Conservation (phyloP, 1,140 invertebrate species). For the Hermatobates lingyangjiaoensis region DNA sequence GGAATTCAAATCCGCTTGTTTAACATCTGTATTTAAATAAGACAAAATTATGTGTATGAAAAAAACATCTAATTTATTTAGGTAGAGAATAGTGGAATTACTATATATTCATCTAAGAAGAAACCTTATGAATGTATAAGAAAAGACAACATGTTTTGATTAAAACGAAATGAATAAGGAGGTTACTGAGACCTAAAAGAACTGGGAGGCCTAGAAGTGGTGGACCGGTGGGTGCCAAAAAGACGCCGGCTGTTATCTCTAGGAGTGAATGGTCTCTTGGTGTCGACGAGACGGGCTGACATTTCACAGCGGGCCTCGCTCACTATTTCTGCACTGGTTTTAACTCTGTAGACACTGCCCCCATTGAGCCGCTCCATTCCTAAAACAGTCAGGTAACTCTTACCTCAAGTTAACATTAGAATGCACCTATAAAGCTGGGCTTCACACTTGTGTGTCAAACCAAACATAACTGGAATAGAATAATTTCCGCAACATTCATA, state of each 20-base stretch:
- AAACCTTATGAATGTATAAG: not conserved
- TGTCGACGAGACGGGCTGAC: conserved; percentile 33
- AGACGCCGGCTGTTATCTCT: conserved; percentile 49
- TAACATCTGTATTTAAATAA: too few relatives aligned
- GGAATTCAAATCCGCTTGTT: too few relatives aligned
- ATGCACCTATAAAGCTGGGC: too few relatives aligned
- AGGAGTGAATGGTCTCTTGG: conserved; percentile 60
- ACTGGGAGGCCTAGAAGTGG: conserved; percentile 46
- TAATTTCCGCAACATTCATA: too few relatives aligned
- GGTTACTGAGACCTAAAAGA: conserved; percentile 48
- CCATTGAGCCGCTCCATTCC: too few relatives aligned
- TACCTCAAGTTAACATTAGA: too few relatives aligned
- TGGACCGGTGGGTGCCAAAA: conserved; percentile 32
- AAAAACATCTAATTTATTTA: too few relatives aligned
- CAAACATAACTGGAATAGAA: too few relatives aligned
- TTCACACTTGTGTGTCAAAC: too few relatives aligned
- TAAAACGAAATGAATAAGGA: not conserved
- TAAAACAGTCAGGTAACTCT: too few relatives aligned
- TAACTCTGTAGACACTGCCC: too few relatives aligned
- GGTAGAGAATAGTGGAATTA: not conserved
- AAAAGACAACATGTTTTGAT: not conserved
- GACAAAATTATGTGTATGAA: too few relatives aligned
- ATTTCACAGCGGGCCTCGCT: conserved; percentile 48
- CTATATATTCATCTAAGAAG: not conserved
- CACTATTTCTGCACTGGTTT: conserved; percentile 39